Conservation (phyloP, 2,797 vertebrate genomes). For the Acipenser oxyrinchus region DNA sequence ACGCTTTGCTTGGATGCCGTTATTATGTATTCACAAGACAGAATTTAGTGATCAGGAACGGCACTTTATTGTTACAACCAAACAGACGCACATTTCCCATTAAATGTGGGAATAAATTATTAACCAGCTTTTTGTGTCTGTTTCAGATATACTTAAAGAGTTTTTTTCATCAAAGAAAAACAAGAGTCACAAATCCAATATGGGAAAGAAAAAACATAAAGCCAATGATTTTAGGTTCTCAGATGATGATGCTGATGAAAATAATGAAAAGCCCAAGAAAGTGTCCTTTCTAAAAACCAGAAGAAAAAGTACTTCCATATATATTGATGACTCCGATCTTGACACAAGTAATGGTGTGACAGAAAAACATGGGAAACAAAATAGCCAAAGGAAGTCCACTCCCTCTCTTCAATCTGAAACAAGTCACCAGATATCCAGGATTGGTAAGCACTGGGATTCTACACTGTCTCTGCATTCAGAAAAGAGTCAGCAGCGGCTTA, state of each 20-base stretch:
- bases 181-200: conserved; percentile 36
- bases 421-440: conserved; percentile 19
- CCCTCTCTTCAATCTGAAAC: conserved; percentile 23
- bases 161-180: conserved; percentile 51
- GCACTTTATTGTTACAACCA: too few species aligned
- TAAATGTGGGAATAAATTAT: too few species aligned
- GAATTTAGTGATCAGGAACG: too few species aligned
- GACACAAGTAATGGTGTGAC: background rate
- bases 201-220: conserved; percentile 45
- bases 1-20: too few species aligned
- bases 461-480: conserved; percentile 33
- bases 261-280: conserved; percentile 48
- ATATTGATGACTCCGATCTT: conserved; percentile 3
- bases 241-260: conserved; percentile 58
- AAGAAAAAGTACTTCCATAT: conserved; percentile 22
- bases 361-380: background rate
- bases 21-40: too few species aligned
- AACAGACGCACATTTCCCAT: too few species aligned
- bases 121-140: background rate
- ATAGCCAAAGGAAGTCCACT: conserved; percentile 17
- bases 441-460: conserved; percentile 25
- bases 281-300: conserved; percentile 63
- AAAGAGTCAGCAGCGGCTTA: conserved; percentile 16
- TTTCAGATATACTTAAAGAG: conserved; percentile 52
- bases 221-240: conserved; percentile 58